Base-by-base conservation (phyloP, 2,797 vertebrate species). In the Periophthalmus magnuspinnatus region DNA sequence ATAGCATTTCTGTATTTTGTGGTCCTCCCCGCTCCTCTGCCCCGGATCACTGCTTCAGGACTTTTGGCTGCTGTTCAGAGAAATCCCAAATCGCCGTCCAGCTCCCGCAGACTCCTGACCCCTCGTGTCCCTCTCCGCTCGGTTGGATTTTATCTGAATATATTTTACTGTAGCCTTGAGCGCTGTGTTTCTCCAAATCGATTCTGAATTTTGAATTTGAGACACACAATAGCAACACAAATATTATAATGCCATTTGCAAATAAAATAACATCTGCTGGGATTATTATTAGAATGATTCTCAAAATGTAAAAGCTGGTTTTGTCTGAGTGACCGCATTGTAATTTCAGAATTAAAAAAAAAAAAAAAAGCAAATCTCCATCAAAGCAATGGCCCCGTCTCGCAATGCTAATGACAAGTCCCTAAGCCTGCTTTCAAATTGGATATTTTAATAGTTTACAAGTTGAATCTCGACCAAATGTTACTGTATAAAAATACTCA, bases 11-110 rank as follows among this genome's bases (percentile, higher is more conserved):
- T 70, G 48, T 75, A 85, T 90, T 19, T 88, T 86, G 82, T 78
- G 69, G 69, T 32, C 74, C 59, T 67, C 64, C 41, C 48, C 17
- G 17, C 22, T 48, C 62, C 47, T 54, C 52, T 21, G 32, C 21
- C 24, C 24, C 32, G 11, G 54, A 57, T 24, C 14, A 22, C 52
- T 90, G 87, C 85, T 89, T 86, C 85, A 90, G 91, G 92, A 94
- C 93, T 94, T 86, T 94, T 94, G 92, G 92, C 92, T 59, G 9
- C 1, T 3, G 71, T 91, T 92, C 92, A 93, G 90, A 93, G 89
- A 83, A 86, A 88, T 92, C 85, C 84, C 92, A 93, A 93, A 94
- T 93, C 88, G 81, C 90, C 77, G 75, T 72, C 60, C 76, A 83
- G 84, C 79, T 85, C 85, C 70, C 60, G 48, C 84, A 86, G 85